Conservation (phyloP, 2,797 vertebrate genomes). For the Alauda arvensis region DNA sequence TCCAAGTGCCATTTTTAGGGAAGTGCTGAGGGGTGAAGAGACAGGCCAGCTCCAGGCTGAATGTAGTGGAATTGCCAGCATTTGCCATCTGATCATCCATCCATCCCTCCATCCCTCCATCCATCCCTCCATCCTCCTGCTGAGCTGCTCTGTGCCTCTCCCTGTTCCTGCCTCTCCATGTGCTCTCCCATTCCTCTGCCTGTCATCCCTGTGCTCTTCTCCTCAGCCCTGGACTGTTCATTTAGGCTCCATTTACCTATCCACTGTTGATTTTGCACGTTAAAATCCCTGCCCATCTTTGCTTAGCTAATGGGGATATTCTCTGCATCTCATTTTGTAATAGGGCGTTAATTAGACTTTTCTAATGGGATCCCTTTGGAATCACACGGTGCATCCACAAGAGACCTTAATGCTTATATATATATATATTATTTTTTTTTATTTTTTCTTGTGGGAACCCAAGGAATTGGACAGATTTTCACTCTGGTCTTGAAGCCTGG, state of each 20-base stretch:
- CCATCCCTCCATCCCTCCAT: not conserved
- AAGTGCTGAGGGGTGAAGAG: not conserved
- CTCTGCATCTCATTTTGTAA: conserved; percentile 9
- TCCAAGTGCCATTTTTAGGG: not conserved
- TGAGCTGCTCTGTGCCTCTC: not conserved
- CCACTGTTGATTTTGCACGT: conserved; percentile 15
- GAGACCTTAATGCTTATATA: not conserved
- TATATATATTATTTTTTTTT: not conserved
- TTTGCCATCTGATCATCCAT: not conserved
- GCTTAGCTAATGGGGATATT: conserved; percentile 29
- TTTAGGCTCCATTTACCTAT: not conserved
- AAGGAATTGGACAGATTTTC: not conserved
- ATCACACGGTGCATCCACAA: fast-evolving
- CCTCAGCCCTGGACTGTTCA: not conserved
- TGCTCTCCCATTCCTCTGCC: not conserved
- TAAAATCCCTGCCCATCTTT: conserved; percentile 30
- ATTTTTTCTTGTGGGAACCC: not conserved
- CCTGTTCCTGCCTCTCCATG: fast-evolving
- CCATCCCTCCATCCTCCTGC: not conserved
- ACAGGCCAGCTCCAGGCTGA: not conserved
- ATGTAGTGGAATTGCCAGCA: not conserved
- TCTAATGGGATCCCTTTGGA: conserved; percentile 16
- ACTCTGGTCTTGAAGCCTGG: not conserved
- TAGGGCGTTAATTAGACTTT: conserved; percentile 1
- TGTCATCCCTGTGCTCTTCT: not conserved